A percentile compares a stretch with the other conserved stretches of the same genome.
Evolutionary conservation across 2,113 vertebrate genomes (phyloP).

Genomic region (Corythornis vintsioides): DNA sequence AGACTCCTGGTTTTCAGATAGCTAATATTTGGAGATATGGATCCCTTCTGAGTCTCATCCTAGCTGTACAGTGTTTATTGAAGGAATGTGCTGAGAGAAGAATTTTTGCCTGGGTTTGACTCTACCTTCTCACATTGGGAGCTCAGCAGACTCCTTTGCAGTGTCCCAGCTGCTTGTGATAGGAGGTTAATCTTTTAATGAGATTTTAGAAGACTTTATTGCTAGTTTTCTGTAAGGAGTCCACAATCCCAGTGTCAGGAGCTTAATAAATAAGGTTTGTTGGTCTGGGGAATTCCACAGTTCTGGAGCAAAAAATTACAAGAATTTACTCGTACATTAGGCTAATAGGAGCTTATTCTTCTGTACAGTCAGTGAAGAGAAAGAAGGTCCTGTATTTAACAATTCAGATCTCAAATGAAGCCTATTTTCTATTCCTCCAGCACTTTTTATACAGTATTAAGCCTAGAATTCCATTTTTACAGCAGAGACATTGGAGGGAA

Average conservation of each 20-base stretch:
- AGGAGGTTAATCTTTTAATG: conserved; percentile 61
- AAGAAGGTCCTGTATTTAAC: neutral
- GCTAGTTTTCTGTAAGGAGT: neutral
- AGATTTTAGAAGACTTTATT: conserved; percentile 37
- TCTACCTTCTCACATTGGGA: neutral
- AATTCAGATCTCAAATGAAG: neutral
- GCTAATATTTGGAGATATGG: neutral
- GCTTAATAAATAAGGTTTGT: conserved; percentile 8
- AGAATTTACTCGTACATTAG: neutral
- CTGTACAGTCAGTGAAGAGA: neutral
- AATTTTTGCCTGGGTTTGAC: neutral
- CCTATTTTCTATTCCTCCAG: neutral
- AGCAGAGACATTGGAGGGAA: neutral
- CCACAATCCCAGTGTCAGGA: conserved; percentile 1
- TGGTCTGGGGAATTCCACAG: neutral
- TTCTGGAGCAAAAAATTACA: conserved; percentile 13
- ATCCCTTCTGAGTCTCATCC: neutral
- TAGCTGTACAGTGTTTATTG: neutral
- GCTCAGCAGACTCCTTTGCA: neutral
- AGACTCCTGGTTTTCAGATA: neutral
- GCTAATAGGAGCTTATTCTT: neutral
- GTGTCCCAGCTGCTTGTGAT: conserved; percentile 10
- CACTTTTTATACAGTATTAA: neutral
- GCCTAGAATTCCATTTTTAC: neutral
- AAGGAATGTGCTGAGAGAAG: neutral